Evolutionary conservation across 2,797 vertebrate genomes (phyloP), one percentile per base, ranked within the genome.

Genomic region (Poecile montanus): DNA sequence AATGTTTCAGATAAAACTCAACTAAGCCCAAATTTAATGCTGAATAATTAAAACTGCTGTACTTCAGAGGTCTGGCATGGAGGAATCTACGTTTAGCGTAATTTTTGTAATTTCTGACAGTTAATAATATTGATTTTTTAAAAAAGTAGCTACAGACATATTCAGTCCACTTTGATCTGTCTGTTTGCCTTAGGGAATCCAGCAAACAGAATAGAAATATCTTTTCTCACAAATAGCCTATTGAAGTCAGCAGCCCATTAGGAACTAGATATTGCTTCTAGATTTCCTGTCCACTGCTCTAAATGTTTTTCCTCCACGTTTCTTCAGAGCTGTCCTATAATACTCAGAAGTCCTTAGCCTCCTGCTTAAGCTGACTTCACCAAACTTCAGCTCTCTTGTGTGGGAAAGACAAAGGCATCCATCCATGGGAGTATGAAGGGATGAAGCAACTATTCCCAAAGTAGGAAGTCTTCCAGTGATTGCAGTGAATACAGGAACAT

Each of bases 371-470:
- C 11, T 89, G 36, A 50, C 17, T 91, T 89, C n/a, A 76, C 50
- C 53, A 87, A 67, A 65, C 19, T 82, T 67, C 57, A 82, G 29
- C 15, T 71, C 20, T 47, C 25, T 75, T 11, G 18, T 1, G 3
- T 36, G 13, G 58, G 56, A 91, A 89, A 87, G 38, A 11, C 30
- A 63, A 62, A 14, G 40, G 3, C 44, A 71, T 57, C 16, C n/a
- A 45, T 58, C 40, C 11, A 63, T 0, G 0, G 1, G 32, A 3
- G 1, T 23, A 66, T 9, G 19, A 79, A 73, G 34, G 47, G 51
- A 44, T 78, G 56, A 67, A 71, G 8, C 19, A 70, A 32, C 15
- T 56, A 42, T 25, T 58, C 51, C 17, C 47, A 50, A 80, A 68
- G 30, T 47, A 58, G 71, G 32, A 53, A 65, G 26, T 45, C 68